A percentile compares a stretch with the other conserved stretches of the same genome.
Conservation (phyloP, 2,888 invertebrate genomes). For the Napeogenes inachia region DNA sequence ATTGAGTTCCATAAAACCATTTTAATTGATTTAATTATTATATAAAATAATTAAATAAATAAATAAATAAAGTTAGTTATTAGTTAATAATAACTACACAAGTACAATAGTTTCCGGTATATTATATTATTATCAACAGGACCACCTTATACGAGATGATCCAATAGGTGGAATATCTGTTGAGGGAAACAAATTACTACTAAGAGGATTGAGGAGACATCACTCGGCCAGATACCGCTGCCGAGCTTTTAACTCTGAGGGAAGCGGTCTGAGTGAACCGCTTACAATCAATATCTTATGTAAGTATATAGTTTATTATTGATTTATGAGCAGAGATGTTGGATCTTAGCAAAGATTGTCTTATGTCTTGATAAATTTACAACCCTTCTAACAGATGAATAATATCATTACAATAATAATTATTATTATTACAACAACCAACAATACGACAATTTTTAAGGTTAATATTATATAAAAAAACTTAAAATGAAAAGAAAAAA, state of each 20-base stretch:
- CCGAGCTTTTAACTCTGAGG: conserved; percentile 87
- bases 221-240: conserved; percentile 89
- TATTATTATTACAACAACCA: too few species aligned
- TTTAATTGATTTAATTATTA: too few species aligned
- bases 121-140: conserved; percentile 59
- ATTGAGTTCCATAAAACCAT: not conserved
- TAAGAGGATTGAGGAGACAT: conserved; percentile 82
- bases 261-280: conserved; percentile 86
- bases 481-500: too few species aligned
- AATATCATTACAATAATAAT: too few species aligned
- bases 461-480: too few species aligned
- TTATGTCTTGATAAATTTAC: too few species aligned
- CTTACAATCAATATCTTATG: conserved; percentile 86
- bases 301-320: conserved; percentile 71
- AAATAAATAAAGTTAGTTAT: too few species aligned
- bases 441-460: too few species aligned
- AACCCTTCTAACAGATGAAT: too few species aligned
- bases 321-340: not conserved
- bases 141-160: conserved; percentile 80
- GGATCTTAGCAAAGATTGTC: too few species aligned
- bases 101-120: not conserved
- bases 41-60: too few species aligned
- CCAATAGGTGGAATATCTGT: conserved; percentile 81
- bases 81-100: not conserved
- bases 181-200: conserved; percentile 81